Evolutionary conservation across 2,797 vertebrate genomes (phyloP).

Genomic region (Takifugu rubripes): DNA sequence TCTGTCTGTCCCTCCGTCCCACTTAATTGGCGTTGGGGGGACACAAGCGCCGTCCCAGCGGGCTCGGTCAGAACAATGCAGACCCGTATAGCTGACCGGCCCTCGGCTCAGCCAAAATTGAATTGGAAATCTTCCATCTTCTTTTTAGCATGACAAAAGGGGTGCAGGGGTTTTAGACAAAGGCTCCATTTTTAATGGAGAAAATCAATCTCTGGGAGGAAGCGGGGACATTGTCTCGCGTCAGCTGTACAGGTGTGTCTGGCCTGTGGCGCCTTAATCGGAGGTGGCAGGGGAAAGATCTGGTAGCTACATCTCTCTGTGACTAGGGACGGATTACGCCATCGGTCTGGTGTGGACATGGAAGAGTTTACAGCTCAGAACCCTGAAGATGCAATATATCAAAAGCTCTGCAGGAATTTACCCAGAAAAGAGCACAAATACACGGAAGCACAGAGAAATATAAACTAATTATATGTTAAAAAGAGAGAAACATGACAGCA

Average conservation of each 20-base stretch:
- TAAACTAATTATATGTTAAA: no score
- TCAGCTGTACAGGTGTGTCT: slow-evolving; percentile 79
- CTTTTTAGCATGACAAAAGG: slow-evolving; percentile 96
- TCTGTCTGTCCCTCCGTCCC: slow-evolving; percentile 74
- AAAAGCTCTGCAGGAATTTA: no score
- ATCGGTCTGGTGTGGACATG: background rate
- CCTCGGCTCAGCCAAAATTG: slow-evolving; percentile 88
- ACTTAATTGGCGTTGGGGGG: slow-evolving; percentile 91
- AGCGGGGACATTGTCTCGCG: slow-evolving; percentile 72
- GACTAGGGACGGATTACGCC: slow-evolving; percentile 9
- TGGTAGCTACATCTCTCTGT: slow-evolving; percentile 68
- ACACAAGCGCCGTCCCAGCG: slow-evolving; percentile 79
- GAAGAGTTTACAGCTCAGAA: background rate
- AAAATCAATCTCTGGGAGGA: slow-evolving; percentile 82
- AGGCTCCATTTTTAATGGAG: slow-evolving; percentile 84
- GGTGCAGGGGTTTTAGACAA: slow-evolving; percentile 82
- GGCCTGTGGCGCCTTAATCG: slow-evolving; percentile 71
- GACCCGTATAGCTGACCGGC: slow-evolving; percentile 85
- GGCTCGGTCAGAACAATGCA: slow-evolving; percentile 81
- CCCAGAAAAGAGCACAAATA: no score
- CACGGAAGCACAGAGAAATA: no score
- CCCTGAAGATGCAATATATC: no score
- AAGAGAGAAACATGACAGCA: no score
- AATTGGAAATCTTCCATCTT: slow-evolving; percentile 90
- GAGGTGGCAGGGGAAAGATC: slow-evolving; percentile 80